Base-by-base conservation (phyloP, 1,140 invertebrate species). In the Ceratitis capitata region DNA sequence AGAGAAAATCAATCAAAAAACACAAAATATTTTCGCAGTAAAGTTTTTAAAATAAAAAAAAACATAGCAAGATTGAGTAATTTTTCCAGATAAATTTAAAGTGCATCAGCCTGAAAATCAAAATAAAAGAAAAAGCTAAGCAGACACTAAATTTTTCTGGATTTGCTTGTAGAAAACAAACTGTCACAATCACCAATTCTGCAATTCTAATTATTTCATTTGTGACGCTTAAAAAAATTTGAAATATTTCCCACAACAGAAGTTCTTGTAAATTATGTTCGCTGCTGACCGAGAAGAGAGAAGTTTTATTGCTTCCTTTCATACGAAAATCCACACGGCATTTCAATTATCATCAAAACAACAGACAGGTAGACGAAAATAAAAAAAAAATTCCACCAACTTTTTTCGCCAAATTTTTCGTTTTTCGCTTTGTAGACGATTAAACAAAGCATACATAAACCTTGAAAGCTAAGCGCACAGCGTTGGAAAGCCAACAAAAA, bases 361-460 rank as follows among this genome's bases (percentile, higher is more conserved):
- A 5, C 61, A 35, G 61, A 69, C 29, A 69, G 61, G 61, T 69
- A 19, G 1, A 69, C 16, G 39, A 19, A 32, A n/a, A n/a, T n/a
- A n/a, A 7, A 14, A 61, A 29, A 61, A 0, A 10, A 26, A 61
- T 32, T 61, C 14, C 58, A 56, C 5, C 58, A 61, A 14, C 29
- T 61, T 61, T 32, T 10, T 39, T 32, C 58, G 29, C 29, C 26
- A 42, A 74, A 10, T 39, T 19, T 56, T n/a, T 19, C 4, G 51
- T n/a, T n/a, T 10, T 35, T 78, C 19, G n/a, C 39, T 78, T 45
- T 45, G 69, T 45, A 45, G 4, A 39, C 23, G 10, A 6, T 35
- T 78, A 78, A 78, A 78, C 69, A 78, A 42, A 78, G 9, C 39
- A n/a, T n/a, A n/a, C 32, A 78, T 47, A 23, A 45, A 26, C 69